These are phyloP conservation scores for Drosophila santomea DNA, from an alignment of 1,140 invertebrate species.

Conservation along the genomic window DNA sequence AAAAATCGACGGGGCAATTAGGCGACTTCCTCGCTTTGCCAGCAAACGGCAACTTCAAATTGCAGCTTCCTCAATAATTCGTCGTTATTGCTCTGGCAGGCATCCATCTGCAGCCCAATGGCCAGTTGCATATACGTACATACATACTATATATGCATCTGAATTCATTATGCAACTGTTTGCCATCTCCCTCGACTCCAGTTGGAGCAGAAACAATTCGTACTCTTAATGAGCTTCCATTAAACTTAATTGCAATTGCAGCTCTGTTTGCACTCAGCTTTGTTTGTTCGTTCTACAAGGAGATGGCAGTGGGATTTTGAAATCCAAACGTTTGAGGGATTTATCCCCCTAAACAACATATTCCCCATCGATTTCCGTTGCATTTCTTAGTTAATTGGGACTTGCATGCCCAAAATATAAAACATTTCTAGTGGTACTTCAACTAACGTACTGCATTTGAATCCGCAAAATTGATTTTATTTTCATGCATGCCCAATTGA, in stretches of 20 bases:
- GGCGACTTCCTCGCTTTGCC: conserved; percentile 51
- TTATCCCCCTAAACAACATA: conserved; percentile 1
- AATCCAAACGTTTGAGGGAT: conserved; percentile 24
- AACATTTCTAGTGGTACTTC: neutral
- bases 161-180: conserved; percentile 63
- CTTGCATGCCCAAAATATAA: conserved; percentile 2
- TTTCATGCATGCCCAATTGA: too few relatives aligned
- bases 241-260: conserved; percentile 82
- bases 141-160: neutral
- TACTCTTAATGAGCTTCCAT: conserved; percentile 79
- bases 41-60: conserved; percentile 24
- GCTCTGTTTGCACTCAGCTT: conserved; percentile 55
- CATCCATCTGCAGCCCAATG: conserved; percentile 6
- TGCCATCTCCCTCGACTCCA: conserved; percentile 31
- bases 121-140: neutral
- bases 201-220: conserved; percentile 52
- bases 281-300: conserved; percentile 16
- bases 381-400: conserved; percentile 50
- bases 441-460: neutral
- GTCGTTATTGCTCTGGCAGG: conserved; percentile 22
- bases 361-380: conserved; percentile 9
- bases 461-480: too few relatives aligned
- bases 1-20: conserved; percentile 50
- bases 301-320: neutral
- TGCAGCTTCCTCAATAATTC: conserved; percentile 59